Evolutionary conservation across 2,113 vertebrate species (phyloP).

Genomic region (Gymnogyps californianus): DNA sequence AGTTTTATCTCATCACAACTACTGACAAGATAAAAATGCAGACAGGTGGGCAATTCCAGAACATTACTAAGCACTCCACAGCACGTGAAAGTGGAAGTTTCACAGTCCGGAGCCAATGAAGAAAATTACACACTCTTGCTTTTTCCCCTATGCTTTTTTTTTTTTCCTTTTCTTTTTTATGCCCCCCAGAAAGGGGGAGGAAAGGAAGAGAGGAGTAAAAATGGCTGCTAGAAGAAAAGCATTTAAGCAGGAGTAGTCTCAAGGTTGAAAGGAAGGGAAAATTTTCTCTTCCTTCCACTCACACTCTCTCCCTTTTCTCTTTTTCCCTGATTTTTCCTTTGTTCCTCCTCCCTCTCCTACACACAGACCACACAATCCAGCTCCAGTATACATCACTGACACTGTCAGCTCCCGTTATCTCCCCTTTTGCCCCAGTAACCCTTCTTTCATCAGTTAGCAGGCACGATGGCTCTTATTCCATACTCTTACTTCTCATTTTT

Average conservation of each 20-base stretch:
- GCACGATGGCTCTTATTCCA: neutral
- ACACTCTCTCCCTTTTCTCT: neutral
- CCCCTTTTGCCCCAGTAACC: neutral
- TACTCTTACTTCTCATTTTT: neutral
- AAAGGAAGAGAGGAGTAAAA: neutral
- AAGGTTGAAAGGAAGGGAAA: neutral
- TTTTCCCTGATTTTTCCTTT: neutral
- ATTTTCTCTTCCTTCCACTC: neutral
- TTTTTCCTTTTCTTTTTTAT: rapidly evolving
- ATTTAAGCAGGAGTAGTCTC: neutral
- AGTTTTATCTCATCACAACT: neutral
- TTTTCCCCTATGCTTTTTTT: neutral
- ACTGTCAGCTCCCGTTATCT: neutral
- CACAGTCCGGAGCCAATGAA: neutral
- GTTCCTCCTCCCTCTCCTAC: neutral
- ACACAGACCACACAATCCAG: neutral
- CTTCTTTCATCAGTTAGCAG: neutral
- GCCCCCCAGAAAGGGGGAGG: rapidly evolving
- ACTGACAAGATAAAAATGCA: neutral
- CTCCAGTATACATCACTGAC: neutral
- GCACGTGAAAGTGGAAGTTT: neutral
- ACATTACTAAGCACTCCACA: neutral
- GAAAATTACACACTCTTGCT: neutral
- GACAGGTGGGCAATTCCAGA: neutral
- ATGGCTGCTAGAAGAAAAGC: neutral